These are phyloP conservation scores for Eueides isabella DNA, from an alignment of 1,140 invertebrate genomes.

Conservation along the genomic window DNA sequence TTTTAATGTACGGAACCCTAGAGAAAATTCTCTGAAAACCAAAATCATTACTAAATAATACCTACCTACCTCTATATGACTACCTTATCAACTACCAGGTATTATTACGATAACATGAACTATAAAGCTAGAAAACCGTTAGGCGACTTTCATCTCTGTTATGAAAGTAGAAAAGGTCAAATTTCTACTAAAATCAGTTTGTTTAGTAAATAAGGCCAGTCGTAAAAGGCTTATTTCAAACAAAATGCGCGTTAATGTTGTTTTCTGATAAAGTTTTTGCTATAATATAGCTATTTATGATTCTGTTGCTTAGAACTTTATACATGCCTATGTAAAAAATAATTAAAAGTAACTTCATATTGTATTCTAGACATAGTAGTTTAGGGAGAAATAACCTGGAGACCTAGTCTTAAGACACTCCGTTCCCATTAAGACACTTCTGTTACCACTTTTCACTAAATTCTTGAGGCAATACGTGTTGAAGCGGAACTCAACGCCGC, in stretches of 20 bases:
- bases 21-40: background rate
- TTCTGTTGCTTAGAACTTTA: background rate
- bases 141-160: background rate
- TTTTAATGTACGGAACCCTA: no score
- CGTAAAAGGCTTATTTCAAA: constrained; percentile 28
- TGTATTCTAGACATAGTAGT: no score
- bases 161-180: background rate
- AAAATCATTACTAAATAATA: background rate
- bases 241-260: constrained; percentile 10
- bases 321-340: background rate
- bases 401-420: no score
- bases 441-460: no score
- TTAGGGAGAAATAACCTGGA: no score
- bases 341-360: no score
- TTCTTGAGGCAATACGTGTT: no score
- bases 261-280: constrained; percentile 12
- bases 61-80: background rate
- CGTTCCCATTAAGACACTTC: no score
- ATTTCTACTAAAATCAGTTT: background rate
- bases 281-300: background rate
- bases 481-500: no score
- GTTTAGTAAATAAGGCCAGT: constrained; percentile 29
- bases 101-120: constrained; percentile 11
- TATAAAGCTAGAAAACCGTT: constrained; percentile 5
- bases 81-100: constrained; percentile 6